Percentiles rank a stretch among this genome's conserved stretches.
Conservation (phyloP, 2,113 vertebrate species). For the Protobothrops mucrosquamatus region DNA sequence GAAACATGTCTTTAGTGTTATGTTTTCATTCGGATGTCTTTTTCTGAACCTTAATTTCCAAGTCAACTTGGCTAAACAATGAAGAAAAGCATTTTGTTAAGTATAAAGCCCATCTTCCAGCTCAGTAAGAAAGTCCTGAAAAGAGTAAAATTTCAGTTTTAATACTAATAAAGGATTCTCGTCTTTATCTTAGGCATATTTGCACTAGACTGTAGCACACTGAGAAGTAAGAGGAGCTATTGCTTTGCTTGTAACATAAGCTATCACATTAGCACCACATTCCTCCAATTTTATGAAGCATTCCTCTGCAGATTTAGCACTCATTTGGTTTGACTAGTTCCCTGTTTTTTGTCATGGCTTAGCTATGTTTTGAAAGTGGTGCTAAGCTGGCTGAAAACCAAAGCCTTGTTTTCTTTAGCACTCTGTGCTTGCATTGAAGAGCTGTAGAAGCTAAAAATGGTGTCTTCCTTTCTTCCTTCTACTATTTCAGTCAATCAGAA, state of each 20-base stretch:
- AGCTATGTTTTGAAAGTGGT: constrained; percentile 15
- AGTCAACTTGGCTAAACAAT: constrained; percentile 51
- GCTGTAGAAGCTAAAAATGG: not conserved
- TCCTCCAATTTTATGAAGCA: constrained; percentile 53
- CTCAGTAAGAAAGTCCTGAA: constrained; percentile 48
- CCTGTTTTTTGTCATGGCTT: constrained; percentile 4
- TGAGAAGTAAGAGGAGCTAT: not conserved
- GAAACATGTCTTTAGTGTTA: not conserved
- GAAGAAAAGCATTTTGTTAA: constrained; percentile 8
- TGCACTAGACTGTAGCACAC: constrained; percentile 27
- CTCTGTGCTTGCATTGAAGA: not conserved
- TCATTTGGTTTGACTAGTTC: constrained; percentile 51
- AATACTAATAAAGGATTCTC: constrained; percentile 46
- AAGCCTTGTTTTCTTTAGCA: constrained; percentile 14
- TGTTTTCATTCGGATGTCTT: not conserved
- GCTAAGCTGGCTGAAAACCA: constrained; percentile 21
- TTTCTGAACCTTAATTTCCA: constrained; percentile 55
- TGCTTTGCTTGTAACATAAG: constrained; percentile 46
- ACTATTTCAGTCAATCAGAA: not conserved
- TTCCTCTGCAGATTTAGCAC: constrained; percentile 51
- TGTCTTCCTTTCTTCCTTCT: not conserved
- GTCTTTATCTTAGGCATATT: constrained; percentile 57
- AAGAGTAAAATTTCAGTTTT: constrained; percentile 53
- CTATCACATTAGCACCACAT: constrained; percentile 53
- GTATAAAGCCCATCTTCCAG: constrained; percentile 32